These are phyloP conservation scores for Carettochelys insculpta DNA, from an alignment of 2,113 vertebrate species.

Conservation along the genomic window DNA sequence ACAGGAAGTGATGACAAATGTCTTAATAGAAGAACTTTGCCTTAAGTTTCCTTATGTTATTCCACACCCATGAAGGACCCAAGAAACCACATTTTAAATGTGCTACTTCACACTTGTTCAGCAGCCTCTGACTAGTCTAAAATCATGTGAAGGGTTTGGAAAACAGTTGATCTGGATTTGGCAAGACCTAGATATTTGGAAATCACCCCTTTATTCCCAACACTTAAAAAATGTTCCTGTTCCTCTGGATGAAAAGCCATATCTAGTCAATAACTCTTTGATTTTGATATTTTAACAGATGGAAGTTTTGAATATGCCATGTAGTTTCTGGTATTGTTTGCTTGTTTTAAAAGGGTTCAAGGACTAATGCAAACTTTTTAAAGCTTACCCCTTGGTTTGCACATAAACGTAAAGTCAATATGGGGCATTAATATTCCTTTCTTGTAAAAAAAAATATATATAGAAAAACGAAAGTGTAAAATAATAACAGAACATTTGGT, in stretches of 20 bases:
- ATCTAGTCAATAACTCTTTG: slow-evolving; percentile 92
- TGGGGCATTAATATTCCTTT: slow-evolving; percentile 91
- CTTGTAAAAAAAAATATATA: slow-evolving; percentile 82
- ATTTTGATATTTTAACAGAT: slow-evolving; percentile 88
- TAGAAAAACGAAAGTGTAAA: slow-evolving; percentile 75
- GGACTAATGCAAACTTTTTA: slow-evolving; percentile 87
- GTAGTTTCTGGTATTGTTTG: slow-evolving; percentile 83
- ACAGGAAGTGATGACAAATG: slow-evolving; percentile 91
- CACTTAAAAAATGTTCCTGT: slow-evolving; percentile 84
- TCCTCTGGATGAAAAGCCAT: slow-evolving; percentile 99
- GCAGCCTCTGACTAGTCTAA: slow-evolving; percentile 70
- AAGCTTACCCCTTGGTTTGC: slow-evolving; percentile 92
- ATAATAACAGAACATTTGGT: slow-evolving; percentile 78
- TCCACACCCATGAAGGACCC: slow-evolving; percentile 78
- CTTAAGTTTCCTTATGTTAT: slow-evolving; percentile 84
- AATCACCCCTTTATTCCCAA: slow-evolving; percentile 76
- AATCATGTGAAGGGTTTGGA: slow-evolving; percentile 68
- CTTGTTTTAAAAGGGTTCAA: slow-evolving; percentile 85
- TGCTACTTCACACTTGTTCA: slow-evolving; percentile 66
- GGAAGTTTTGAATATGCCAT: slow-evolving; percentile 86
- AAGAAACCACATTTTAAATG: slow-evolving; percentile 75
- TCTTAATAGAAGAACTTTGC: slow-evolving; percentile 82
- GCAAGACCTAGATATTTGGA: slow-evolving; percentile 63
- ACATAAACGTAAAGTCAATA: slow-evolving; percentile 91
- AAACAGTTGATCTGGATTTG: slow-evolving; percentile 61